Evolutionary conservation across 2,797 vertebrate species (phyloP).

Genomic region (Hipposideros larvatus): DNA sequence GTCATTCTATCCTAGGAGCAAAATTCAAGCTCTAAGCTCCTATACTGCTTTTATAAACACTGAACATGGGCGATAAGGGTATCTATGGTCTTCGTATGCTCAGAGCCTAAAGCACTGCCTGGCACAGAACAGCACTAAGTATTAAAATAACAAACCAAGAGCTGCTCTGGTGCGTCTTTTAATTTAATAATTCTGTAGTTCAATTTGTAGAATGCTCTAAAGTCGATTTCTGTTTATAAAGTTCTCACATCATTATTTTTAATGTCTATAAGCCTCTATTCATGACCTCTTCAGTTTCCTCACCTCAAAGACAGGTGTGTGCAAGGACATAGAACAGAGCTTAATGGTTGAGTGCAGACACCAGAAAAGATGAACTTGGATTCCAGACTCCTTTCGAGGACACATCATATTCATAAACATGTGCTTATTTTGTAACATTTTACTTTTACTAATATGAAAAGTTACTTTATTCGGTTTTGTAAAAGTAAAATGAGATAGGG

Average conservation of each 20-base stretch:
- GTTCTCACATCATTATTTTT: not conserved
- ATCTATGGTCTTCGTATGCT: not conserved
- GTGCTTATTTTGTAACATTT: not conserved
- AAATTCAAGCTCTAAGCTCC: not conserved
- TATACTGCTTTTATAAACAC: not conserved
- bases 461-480: not conserved
- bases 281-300: not conserved
- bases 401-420: not conserved
- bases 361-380: not conserved
- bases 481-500: not conserved
- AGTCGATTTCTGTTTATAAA: conserved; percentile 21
- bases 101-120: not conserved
- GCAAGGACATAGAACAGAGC: not conserved
- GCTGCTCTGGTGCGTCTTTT: not conserved
- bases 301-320: not conserved
- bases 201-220: not conserved
- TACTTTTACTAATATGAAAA: not conserved
- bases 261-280: not conserved
- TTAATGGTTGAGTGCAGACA: not conserved
- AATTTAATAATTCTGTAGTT: not conserved
- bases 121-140: not conserved
- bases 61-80: not conserved
- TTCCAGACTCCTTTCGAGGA: not conserved
- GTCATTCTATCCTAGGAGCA: not conserved
- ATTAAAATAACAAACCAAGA: not conserved